Base-by-base conservation (phyloP, 2,797 vertebrate genomes). In the Coracias cyanogaster region DNA sequence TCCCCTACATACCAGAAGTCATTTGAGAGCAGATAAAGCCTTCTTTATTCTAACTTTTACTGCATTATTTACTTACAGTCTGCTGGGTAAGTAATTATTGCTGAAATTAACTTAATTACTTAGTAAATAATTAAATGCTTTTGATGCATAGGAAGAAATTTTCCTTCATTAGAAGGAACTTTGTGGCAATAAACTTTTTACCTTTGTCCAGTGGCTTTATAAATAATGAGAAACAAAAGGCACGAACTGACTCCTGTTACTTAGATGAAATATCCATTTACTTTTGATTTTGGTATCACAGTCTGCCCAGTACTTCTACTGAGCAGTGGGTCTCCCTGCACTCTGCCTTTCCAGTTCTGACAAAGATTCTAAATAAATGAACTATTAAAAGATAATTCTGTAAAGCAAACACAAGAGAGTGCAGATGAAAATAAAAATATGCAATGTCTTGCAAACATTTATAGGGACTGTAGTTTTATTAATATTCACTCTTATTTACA, bases 101-200 rank as follows among this genome's bases (percentile, higher is more conserved):
- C 76, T 89, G 74, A 85, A 92, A 94, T 91, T 48, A 91, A 86
- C 67, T 89, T 94, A 62, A 96, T 93, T 81, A 66, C 87, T 72
- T 81, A 55, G 28, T 43, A 65, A 93, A 52, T 46, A 85, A 93
- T 72, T 72, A 76, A 90, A 69, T 49, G 49, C 12, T 80, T 93
- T 48, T 43, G 37, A 43, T 73, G 55, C 87, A 55, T 43, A 77
- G 67, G 29, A 76, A 84, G 77, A 69, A 37, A 61, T 79, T 92
- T 77, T 70, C 78, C 74, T 85, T 67, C 78, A 33, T 66, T 80
- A 73, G 78, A 29, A 70, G 31, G 16, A 89, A 19, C 81, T 89
- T 66, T n/a, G 46, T 58, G 64, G 79, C 74, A 26, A 77, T 28
- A 78, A 85, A 21, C 48, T 71, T 72, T 58, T 51, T 82, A 51